A percentile compares a stretch with the other conserved stretches of the same genome.
These are phyloP conservation scores for Pycnonotus jocosus DNA, from an alignment of 2,113 vertebrate species.

Conservation along the genomic window DNA sequence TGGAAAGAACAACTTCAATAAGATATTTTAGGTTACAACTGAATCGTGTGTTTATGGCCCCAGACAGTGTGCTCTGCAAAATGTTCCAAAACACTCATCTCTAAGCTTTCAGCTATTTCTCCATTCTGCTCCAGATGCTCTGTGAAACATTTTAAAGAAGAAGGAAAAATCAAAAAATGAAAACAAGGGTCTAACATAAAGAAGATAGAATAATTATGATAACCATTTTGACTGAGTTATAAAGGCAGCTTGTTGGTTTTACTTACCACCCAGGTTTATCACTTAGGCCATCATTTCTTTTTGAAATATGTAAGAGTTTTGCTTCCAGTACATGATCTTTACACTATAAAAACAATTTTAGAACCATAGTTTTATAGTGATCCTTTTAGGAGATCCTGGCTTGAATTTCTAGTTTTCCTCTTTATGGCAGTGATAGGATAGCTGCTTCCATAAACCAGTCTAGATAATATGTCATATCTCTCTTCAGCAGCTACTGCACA, in stretches of 20 bases:
- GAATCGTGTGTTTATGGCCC: background rate
- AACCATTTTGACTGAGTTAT: background rate
- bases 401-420: constrained; percentile 22
- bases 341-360: background rate
- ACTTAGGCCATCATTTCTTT: background rate
- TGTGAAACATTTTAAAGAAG: background rate
- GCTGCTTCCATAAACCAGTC: constrained; percentile 8
- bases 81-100: constrained; percentile 19
- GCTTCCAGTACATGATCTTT: background rate
- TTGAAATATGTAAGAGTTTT: background rate
- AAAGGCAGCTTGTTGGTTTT: background rate
- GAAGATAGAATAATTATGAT: background rate
- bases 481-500: constrained; percentile 45
- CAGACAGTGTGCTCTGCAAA: background rate
- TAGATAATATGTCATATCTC: constrained; percentile 63
- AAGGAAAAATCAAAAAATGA: background rate
- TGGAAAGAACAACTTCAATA: constrained; percentile 38
- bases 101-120: background rate
- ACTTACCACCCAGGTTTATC: background rate
- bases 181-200: background rate
- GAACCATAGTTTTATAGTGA: background rate
- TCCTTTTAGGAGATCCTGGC: background rate
- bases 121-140: background rate
- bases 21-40: constrained; percentile 28
- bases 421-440: background rate